These are phyloP conservation scores for Drosophila leonis DNA, from an alignment of 2,888 invertebrate species.

Conservation along the genomic window DNA sequence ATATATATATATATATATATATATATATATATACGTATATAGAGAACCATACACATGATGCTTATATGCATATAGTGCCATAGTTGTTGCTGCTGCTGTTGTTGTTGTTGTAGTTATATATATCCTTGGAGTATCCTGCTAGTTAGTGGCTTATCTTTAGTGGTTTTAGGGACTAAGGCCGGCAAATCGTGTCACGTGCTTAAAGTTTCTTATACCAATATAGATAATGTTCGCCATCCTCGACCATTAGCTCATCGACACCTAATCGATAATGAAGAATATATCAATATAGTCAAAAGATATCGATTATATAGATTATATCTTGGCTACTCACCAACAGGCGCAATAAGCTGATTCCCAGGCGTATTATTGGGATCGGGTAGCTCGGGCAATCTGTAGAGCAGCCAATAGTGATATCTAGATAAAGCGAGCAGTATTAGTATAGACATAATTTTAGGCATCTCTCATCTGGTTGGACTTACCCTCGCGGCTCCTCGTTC, in stretches of 20 bases:
- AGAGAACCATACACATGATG: constrained; percentile 18
- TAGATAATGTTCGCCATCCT: constrained; percentile 94
- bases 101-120: constrained; percentile 28
- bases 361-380: constrained; percentile 93
- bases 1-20: constrained; percentile 8
- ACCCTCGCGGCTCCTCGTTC: constrained; percentile 85
- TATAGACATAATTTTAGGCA: background rate
- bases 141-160: constrained; percentile 55
- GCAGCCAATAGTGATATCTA: constrained; percentile 95
- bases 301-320: background rate
- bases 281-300: background rate
- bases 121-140: constrained; percentile 31
- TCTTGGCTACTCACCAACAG: constrained; percentile 89
- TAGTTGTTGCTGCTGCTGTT: constrained; percentile 21
- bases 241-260: constrained; percentile 94
- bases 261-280: constrained; percentile 85
- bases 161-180: constrained; percentile 63
- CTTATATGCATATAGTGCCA: constrained; percentile 28
- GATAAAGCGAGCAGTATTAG: background rate
- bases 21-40: constrained; percentile 26
- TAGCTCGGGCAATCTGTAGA: constrained; percentile 92
- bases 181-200: constrained; percentile 74
- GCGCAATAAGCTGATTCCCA: constrained; percentile 94
- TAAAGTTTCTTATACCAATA: constrained; percentile 97
- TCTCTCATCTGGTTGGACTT: constrained; percentile 20